Base-by-base conservation (phyloP, 2,113 vertebrate genomes). In the Trogon surrucura region DNA sequence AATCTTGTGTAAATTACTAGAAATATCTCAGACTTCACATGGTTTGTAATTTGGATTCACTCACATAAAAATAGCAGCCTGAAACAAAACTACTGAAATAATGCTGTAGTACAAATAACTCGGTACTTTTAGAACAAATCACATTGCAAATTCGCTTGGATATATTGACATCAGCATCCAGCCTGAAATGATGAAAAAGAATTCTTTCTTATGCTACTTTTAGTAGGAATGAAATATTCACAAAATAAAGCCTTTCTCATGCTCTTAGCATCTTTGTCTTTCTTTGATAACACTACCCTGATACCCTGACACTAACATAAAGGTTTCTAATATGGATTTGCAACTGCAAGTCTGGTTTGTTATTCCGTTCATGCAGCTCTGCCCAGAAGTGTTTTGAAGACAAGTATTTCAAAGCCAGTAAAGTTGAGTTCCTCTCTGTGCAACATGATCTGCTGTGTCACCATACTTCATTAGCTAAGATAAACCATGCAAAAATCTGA, bases 401-500 rank as follows among this genome's bases (percentile, higher is more conserved):
- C 56, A 93, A 80, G 30, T 16, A 66, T 93, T 94, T 88, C 80
- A 80, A 93, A 80, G 71, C 29, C 62, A 66, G 51, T n/a, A 56
- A 64, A 91, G 62, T 65, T 21, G 70, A 90, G 47, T 54, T 92
- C 27, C 36, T 84, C 60, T 90, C 64, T 19, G 32, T 6, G 2
- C 27, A 70, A 65, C 54, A 41, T 30, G 54, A 83, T 80, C 66
- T 70, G 36, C 75, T 88, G 30, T 83, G 75, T 92, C 85, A 92
- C 90, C 56, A 38, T 36, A 65, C 82, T 85, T 86, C 75, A 92
- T 77, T 94, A 92, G 54, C 64, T 80, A 95, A 88, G 72, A 80
- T 45, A 94, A 96, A 66, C 79, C 80, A 77, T 62, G 50, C 44
- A 91, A 90, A 94, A 91, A 83, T 80, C 71, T 75, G 45, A 88